Conservation (phyloP, 2,797 vertebrate genomes). For the Astyanax mexicanus region DNA sequence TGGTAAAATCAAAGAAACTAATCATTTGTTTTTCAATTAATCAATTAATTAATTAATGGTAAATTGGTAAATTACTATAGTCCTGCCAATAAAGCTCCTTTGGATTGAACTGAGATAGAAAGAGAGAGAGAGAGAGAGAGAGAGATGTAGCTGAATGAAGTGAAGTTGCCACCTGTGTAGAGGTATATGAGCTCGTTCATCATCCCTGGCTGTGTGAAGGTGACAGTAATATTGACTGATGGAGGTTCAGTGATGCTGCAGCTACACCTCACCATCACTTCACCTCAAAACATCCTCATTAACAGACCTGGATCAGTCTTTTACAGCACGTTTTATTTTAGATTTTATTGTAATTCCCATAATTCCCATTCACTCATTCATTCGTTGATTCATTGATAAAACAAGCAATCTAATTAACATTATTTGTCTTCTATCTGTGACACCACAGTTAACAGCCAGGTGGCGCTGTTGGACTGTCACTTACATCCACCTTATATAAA, state of each 20-base stretch:
- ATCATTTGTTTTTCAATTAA: too few species aligned
- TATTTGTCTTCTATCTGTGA: neutral
- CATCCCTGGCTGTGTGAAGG: neutral
- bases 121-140: neutral
- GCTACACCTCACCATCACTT: neutral
- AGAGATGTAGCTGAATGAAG: neutral
- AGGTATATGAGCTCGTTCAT: slow-evolving; percentile 5
- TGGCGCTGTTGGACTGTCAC: slow-evolving; percentile 2
- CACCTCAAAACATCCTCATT: neutral
- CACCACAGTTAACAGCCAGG: neutral
- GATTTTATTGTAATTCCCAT: too few species aligned
- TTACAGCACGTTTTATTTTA: too few species aligned
- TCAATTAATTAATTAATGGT: too few species aligned
- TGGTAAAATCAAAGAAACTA: too few species aligned
- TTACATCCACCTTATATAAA: neutral
- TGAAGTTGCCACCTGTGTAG: slow-evolving; percentile 13
- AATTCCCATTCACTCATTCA: too few species aligned
- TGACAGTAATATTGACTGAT: slow-evolving; percentile 37
- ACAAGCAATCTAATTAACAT: too few species aligned
- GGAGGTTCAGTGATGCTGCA: neutral
- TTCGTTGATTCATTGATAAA: too few species aligned
- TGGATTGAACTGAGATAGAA: neutral
- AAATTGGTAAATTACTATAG: too few species aligned
- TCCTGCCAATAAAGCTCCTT: too few species aligned
- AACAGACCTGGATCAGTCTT: neutral